These are phyloP conservation scores for Limnothrissa miodon DNA, from an alignment of 2,113 vertebrate genomes.

Conservation along the genomic window DNA sequence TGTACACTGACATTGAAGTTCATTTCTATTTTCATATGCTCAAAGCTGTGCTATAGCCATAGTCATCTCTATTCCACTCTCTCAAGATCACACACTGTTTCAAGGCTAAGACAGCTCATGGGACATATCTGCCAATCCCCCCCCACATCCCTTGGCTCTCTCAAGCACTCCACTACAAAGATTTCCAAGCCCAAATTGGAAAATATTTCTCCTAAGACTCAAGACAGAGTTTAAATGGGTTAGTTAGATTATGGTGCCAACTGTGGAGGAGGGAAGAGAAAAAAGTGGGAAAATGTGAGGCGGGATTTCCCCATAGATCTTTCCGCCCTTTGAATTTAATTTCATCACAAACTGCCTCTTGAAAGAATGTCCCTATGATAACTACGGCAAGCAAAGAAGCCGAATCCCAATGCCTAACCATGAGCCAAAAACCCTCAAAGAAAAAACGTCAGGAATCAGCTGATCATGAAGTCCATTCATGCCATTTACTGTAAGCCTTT, in stretches of 20 bases:
- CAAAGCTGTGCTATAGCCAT: neutral
- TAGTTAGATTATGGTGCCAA: slow-evolving; percentile 2
- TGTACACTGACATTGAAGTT: too few relatives aligned
- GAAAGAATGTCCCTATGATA: neutral
- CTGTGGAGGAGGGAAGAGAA: neutral
- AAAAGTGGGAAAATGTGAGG: neutral
- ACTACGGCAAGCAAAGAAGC: slow-evolving; percentile 11
- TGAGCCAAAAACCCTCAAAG: too few relatives aligned
- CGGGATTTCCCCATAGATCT: slow-evolving; percentile 12
- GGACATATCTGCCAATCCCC: neutral
- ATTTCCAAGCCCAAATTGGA: neutral
- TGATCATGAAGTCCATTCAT: too few relatives aligned
- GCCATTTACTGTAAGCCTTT: too few relatives aligned
- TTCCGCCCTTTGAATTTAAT: slow-evolving; percentile 9
- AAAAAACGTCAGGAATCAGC: too few relatives aligned
- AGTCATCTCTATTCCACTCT: neutral
- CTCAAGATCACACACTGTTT: neutral
- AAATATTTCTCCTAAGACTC: slow-evolving; percentile 18
- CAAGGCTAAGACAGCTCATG: neutral
- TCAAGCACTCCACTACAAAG: neutral
- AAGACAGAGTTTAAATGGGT: slow-evolving; percentile 19
- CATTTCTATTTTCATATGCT: neutral
- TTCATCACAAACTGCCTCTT: neutral
- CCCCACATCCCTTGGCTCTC: neutral
- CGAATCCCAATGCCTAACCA: too few relatives aligned